Evolutionary conservation across 2,888 invertebrate genomes (phyloP).

Genomic region (Chymomyza procnemis): DNA sequence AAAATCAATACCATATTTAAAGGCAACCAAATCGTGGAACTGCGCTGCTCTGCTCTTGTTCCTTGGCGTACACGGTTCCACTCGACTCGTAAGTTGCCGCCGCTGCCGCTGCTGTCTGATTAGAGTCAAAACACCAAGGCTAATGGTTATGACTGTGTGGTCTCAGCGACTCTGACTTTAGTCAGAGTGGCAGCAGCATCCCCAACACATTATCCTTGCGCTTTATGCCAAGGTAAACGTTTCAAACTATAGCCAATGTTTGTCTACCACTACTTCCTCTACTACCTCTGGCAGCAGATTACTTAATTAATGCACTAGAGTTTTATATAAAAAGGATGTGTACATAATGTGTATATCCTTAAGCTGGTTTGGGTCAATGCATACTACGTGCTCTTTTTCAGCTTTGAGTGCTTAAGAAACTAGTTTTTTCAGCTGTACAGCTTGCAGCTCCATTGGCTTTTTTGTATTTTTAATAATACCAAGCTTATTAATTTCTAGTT

Average conservation of each 20-base stretch:
- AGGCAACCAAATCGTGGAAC: neutral
- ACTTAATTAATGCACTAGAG: slow-evolving; percentile 68
- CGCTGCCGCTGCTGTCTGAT: slow-evolving; percentile 61
- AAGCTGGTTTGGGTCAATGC: neutral
- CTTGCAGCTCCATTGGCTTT: neutral
- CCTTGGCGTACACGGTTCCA: slow-evolving; percentile 16
- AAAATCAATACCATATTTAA: slow-evolving; percentile 57
- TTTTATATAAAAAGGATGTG: slow-evolving; percentile 30
- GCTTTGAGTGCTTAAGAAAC: slow-evolving; percentile 43
- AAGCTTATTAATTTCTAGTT: no score
- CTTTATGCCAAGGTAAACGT: slow-evolving; percentile 49
- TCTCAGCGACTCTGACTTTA: slow-evolving; percentile 67
- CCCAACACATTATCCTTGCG: slow-evolving; percentile 39
- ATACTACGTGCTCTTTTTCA: slow-evolving; percentile 48
- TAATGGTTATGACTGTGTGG: slow-evolving; percentile 71
- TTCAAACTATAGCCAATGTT: neutral
- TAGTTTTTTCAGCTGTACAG: slow-evolving; percentile 51
- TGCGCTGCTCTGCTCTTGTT: neutral
- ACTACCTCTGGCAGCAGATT: slow-evolving; percentile 57
- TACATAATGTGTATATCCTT: neutral
- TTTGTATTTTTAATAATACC: neutral
- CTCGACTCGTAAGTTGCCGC: slow-evolving; percentile 33
- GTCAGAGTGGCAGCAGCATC: slow-evolving; percentile 26
- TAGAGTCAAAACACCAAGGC: slow-evolving; percentile 65
- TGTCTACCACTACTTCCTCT: slow-evolving; percentile 47